Conservation (phyloP, 2,888 invertebrate genomes). For the Metellina segmentata region DNA sequence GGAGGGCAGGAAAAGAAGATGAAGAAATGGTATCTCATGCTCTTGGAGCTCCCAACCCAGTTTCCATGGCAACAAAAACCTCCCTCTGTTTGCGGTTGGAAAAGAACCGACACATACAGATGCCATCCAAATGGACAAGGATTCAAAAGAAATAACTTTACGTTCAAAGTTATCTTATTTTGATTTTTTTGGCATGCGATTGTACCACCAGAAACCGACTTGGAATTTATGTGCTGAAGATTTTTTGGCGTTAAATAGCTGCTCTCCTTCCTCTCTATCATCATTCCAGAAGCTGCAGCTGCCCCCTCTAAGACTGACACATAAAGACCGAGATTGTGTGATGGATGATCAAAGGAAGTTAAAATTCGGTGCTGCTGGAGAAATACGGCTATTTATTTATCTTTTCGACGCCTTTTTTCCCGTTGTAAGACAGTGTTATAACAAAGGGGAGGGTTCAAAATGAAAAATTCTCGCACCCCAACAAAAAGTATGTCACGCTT, state of each 20-base stretch:
- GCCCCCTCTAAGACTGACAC: slow-evolving; percentile 52
- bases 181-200: slow-evolving; percentile 51
- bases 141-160: slow-evolving; percentile 71
- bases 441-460: slow-evolving; percentile 29
- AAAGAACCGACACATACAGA: slow-evolving; percentile 64
- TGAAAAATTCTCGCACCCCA: slow-evolving; percentile 22
- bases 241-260: slow-evolving; percentile 68
- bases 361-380: slow-evolving; percentile 47
- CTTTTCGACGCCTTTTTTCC: slow-evolving; percentile 7
- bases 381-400: slow-evolving; percentile 57
- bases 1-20: slow-evolving; percentile 23
- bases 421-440: slow-evolving; percentile 55
- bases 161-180: slow-evolving; percentile 60
- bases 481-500: slow-evolving; percentile 26
- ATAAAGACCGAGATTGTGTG: slow-evolving; percentile 59
- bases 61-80: slow-evolving; percentile 64
- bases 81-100: slow-evolving; percentile 62
- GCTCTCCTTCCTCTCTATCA: slow-evolving; percentile 37
- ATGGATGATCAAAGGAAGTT: slow-evolving; percentile 55
- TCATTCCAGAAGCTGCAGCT: slow-evolving; percentile 31
- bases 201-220: slow-evolving; percentile 38
- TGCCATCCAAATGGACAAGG: slow-evolving; percentile 68
- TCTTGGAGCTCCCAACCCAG: slow-evolving; percentile 39
- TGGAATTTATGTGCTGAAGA: slow-evolving; percentile 63
- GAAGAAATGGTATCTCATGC: slow-evolving; percentile 52